Evolutionary conservation across 2,888 invertebrate species (phyloP), one percentile per base, ranked within the genome.

Genomic region (Nemotelus nigrinus): DNA sequence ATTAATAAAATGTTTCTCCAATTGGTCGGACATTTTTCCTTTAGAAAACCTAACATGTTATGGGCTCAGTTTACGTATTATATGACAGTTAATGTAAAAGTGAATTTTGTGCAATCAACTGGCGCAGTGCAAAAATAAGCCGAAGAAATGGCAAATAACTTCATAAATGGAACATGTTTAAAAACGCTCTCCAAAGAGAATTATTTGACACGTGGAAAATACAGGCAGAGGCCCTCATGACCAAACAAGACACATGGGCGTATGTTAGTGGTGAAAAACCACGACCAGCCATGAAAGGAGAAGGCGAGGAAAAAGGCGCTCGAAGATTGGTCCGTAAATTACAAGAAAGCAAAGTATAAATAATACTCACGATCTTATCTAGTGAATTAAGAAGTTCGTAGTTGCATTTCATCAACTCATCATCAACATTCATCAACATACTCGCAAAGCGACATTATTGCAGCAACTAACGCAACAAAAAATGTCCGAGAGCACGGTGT

Each of bases 371-470:
- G 43, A 74, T 74, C 3, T 7, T 25, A 25, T 63, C 74, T 3
- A n/a, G 81, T 2, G 83, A 84, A 81, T 71, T 84, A 10, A 83
- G 84, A 60, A 78, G 67, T 84, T 0, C 83, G 82, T 64, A 77
- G 71, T 8, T 85, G 83, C 77, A 47, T 48, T 6, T 25, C 60
- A 74, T 82, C 85, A 1, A n/a, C n/a, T n/a, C n/a, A n/a, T n/a
- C n/a, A n/a, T n/a, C n/a, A n/a, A n/a, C n/a, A n/a, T n/a, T n/a
- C n/a, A n/a, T n/a, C n/a, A n/a, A n/a, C n/a, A n/a, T n/a, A n/a
- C 85, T 3, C 77, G 83, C 58, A 86, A 86, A 76, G 86, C 85
- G 0, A 84, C 83, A 2, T 75, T 86, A 3, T 75, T 86, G n/a
- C 86, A 86, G 58, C 80, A 82, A 48, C 78, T 86, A 3, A 82